Conservation (phyloP, 2,113 vertebrate species). For the Chlamydotis undulata region DNA sequence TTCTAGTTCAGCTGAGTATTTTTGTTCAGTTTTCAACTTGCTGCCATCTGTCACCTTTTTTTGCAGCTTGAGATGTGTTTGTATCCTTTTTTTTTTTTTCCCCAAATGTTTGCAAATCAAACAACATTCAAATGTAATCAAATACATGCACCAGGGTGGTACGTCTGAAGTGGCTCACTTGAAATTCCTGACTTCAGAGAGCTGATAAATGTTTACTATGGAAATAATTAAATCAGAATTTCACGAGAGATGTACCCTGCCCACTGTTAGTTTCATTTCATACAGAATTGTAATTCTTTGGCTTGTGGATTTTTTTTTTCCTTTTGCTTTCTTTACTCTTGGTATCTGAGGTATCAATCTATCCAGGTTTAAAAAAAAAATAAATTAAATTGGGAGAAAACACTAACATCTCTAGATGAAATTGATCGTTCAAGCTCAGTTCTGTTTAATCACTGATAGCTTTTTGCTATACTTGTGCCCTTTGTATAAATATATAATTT, state of each 20-base stretch:
- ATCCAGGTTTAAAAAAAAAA: not conserved
- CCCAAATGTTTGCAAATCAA: slow-evolving; percentile 72
- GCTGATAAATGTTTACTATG: slow-evolving; percentile 62
- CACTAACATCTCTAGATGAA: not conserved
- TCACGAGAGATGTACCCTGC: slow-evolving; percentile 39
- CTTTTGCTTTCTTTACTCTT: slow-evolving; percentile 16
- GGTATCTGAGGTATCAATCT: slow-evolving; percentile 31
- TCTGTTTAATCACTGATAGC: slow-evolving; percentile 37
- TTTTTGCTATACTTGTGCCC: slow-evolving; percentile 79
- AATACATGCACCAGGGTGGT: slow-evolving; percentile 48
- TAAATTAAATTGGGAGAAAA: not conserved
- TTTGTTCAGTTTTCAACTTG: slow-evolving; percentile 29
- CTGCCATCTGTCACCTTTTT: slow-evolving; percentile 60
- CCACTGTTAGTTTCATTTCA: slow-evolving; percentile 43
- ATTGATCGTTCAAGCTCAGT: slow-evolving; percentile 19
- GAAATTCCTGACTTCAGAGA: slow-evolving; percentile 67
- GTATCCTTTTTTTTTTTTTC: not conserved
- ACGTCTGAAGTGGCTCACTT: slow-evolving; percentile 65
- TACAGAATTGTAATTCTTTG: not conserved
- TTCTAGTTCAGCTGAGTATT: not conserved
- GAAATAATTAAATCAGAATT: slow-evolving; percentile 74
- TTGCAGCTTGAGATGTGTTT: slow-evolving; percentile 44
- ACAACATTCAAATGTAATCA: slow-evolving; percentile 70
- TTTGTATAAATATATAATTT: slow-evolving; percentile 88
- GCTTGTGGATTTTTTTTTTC: not conserved